Evolutionary conservation across 1,140 invertebrate species (phyloP), one percentile per base, ranked within the genome.

Genomic region (Rhagoletis pomonella): DNA sequence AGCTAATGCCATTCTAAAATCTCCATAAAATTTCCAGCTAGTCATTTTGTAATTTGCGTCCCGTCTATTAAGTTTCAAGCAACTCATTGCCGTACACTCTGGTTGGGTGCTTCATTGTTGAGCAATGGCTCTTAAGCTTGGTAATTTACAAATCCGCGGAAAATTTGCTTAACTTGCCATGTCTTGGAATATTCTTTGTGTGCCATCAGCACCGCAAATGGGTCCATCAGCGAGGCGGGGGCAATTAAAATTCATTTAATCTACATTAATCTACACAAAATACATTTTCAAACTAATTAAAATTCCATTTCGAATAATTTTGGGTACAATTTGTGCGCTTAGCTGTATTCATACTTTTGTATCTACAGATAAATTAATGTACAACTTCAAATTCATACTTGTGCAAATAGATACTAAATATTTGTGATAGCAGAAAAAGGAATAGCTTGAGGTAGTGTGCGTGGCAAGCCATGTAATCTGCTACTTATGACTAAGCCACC

Each of bases 251-350:
- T 50, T 58, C 50, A 81, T 81, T 47, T 19, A 81, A 50, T 81
- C 77, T 81, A 81, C n/a, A 55, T 9, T 29, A 29, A 29, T 29
- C 29, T 29, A 29, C 29, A 29, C 12, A 55, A 81, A 81, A 47
- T 12, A 39, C 50, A n/a, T n/a, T 81, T 81, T 58, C 17, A 50
- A 81, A 81, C 44, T 81, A 81, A 47, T 81, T 58, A 81, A 81
- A 58, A 81, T 50, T 47, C 50, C 44, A 58, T 81, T 81, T 81
- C n/a, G 50, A 10, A 81, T 81, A 81, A 81, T 81, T 81, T 55
- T 10, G 10, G 19, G 7, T n/a, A 67, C 29, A 67, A 42, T 39
- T 67, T 42, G 29, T 3, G 7, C 65, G 65, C 4, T 12, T 42
- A 29, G 6, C 58, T 59, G 6, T 6, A 59, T 59, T 67, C 65